phyloP scores from a whole-genome alignment of 1,140 invertebrate species.

The Drosophila carrolli region DNA sequence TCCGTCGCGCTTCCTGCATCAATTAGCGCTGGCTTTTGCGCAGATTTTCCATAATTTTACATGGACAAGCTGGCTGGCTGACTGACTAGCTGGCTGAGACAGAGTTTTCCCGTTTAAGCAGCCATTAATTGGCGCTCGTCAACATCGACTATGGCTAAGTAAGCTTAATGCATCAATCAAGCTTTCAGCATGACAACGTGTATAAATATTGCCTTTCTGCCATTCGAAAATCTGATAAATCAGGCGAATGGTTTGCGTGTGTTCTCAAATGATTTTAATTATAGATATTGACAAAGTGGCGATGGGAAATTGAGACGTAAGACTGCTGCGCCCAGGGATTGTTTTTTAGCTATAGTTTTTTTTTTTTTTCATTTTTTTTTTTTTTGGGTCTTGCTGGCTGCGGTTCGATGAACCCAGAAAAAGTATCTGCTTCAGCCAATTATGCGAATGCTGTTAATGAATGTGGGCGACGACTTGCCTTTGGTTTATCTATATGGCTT shows the following conservation, averaged over 20 bases:
- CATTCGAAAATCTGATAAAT: slow-evolving; percentile 67
- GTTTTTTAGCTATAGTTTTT: slow-evolving; percentile 23
- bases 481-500: slow-evolving; percentile 77
- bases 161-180: slow-evolving; percentile 78
- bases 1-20: slow-evolving; percentile 72
- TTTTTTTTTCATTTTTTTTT: slow-evolving; percentile 23
- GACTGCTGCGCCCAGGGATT: slow-evolving; percentile 59
- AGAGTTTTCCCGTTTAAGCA: slow-evolving; percentile 60
- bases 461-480: slow-evolving; percentile 73
- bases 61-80: slow-evolving; percentile 30
- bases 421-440: slow-evolving; percentile 64
- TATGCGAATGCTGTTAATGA: slow-evolving; percentile 81
- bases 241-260: slow-evolving; percentile 56
- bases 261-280: slow-evolving; percentile 78
- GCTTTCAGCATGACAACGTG: slow-evolving; percentile 67
- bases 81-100: slow-evolving; percentile 3
- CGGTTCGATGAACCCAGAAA: slow-evolving; percentile 63
- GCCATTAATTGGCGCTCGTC: slow-evolving; percentile 71
- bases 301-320: slow-evolving; percentile 76
- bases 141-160: slow-evolving; percentile 37
- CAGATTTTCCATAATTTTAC: slow-evolving; percentile 70
- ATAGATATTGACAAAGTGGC: slow-evolving; percentile 71
- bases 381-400: neutral
- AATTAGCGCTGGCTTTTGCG: slow-evolving; percentile 66
- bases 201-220: slow-evolving; percentile 42